These are phyloP conservation scores for Trogon surrucura DNA, from an alignment of 2,113 vertebrate genomes.

Conservation along the genomic window DNA sequence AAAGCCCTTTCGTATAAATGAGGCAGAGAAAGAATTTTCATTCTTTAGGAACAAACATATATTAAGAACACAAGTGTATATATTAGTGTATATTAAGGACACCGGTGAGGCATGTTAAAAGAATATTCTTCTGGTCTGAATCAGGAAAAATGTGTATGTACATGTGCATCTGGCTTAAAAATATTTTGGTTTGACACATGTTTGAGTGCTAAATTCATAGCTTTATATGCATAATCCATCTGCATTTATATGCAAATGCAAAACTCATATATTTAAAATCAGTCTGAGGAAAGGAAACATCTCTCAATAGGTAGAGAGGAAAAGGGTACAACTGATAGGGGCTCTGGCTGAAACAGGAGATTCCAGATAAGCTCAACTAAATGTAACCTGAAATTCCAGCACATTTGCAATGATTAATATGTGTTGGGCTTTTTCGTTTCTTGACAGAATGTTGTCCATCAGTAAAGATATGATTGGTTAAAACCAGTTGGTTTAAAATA, in stretches of 20 bases:
- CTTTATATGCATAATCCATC: background rate
- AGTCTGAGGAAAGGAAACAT: background rate
- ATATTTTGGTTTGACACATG: background rate
- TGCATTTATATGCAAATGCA: background rate
- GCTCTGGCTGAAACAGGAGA: background rate
- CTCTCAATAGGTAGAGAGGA: background rate
- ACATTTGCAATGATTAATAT: background rate
- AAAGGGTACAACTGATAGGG: background rate
- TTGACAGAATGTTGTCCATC: background rate
- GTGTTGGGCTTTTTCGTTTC: accelerated
- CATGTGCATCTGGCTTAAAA: background rate
- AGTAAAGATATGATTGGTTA: background rate
- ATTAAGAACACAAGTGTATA: background rate
- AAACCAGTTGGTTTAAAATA: background rate
- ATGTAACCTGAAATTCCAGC: background rate
- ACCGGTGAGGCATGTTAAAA: background rate
- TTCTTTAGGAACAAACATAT: background rate
- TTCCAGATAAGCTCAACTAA: background rate
- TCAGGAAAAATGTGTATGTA: background rate
- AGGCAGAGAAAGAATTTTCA: background rate
- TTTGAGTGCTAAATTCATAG: background rate
- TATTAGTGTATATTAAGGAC: background rate
- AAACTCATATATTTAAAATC: background rate
- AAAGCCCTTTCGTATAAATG: background rate
- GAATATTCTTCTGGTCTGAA: background rate